These are phyloP conservation scores for Lepidurus apus DNA, from an alignment of 1,140 invertebrate species.

Conservation along the genomic window DNA sequence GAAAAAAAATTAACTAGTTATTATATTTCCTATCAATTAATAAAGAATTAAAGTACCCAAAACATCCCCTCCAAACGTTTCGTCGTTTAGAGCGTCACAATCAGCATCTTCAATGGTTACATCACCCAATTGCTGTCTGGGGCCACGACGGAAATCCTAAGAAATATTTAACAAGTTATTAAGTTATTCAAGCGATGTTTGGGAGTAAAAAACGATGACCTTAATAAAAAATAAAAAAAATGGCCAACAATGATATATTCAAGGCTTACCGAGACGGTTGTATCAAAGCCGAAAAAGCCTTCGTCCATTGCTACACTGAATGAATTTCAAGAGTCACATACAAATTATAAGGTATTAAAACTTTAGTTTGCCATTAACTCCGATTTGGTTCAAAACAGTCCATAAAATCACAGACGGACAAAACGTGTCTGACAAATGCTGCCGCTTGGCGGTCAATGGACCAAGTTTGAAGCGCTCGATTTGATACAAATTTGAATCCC, in stretches of 20 bases:
- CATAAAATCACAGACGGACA: background rate
- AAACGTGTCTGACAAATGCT: background rate
- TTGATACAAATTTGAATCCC: background rate
- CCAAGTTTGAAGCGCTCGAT: background rate
- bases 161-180: conserved; percentile 11
- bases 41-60: conserved; percentile 36
- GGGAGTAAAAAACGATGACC: background rate
- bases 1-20: background rate
- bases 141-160: conserved; percentile 16
- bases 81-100: conserved; percentile 83
- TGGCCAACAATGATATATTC: background rate
- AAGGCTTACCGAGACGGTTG: conserved; percentile 29
- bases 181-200: background rate
- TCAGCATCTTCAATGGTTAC: conserved; percentile 65
- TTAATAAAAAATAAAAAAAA: background rate
- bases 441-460: background rate
- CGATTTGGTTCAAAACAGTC: background rate
- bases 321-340: background rate
- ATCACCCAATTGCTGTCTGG: conserved; percentile 33
- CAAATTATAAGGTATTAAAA: background rate
- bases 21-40: conserved; percentile 8
- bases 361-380: background rate
- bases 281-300: conserved; percentile 35
- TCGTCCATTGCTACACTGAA: conserved; percentile 8
- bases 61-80: conserved; percentile 74